phyloP scores from a whole-genome alignment of 2,797 vertebrate species.

The Coreius guichenoti region DNA sequence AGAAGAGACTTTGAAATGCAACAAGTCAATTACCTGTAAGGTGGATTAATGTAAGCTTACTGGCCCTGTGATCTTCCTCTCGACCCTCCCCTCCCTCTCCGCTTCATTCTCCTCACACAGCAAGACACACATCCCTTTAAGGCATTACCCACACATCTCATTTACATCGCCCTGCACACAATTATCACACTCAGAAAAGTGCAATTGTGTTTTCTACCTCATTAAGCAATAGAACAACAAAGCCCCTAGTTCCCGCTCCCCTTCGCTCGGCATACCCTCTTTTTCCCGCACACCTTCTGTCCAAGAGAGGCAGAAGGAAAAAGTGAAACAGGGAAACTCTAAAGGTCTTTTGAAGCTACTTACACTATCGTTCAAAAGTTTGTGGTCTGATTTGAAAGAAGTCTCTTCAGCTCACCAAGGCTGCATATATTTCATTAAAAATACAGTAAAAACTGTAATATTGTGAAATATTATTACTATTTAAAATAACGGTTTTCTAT shows the following conservation, averaged over 20 bases:
- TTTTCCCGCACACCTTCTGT: constrained; percentile 21
- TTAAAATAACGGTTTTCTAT: not conserved
- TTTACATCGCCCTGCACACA: constrained; percentile 82
- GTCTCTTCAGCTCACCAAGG: not conserved
- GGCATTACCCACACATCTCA: constrained; percentile 80
- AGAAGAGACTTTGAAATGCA: constrained; percentile 71
- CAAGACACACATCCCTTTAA: constrained; percentile 75
- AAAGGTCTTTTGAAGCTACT: not conserved
- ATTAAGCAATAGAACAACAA: constrained; percentile 80
- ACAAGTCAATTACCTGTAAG: constrained; percentile 76
- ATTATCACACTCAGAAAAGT: constrained; percentile 82
- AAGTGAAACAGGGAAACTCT: not conserved
- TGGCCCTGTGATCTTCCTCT: constrained; percentile 70
- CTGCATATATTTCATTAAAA: not conserved
- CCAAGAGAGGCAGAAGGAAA: not conserved
- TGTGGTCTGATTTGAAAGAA: not conserved
- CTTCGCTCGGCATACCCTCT: constrained; percentile 57
- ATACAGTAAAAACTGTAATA: not conserved
- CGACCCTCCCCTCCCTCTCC: constrained; percentile 68
- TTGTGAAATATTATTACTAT: not conserved
- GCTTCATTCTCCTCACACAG: constrained; percentile 74
- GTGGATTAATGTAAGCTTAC: constrained; percentile 65
- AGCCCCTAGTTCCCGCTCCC: constrained; percentile 50
- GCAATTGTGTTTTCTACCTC: constrained; percentile 87
- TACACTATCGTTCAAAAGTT: not conserved